Evolutionary conservation across 1,140 invertebrate species (phyloP), one percentile per base, ranked within the genome.

Genomic region (Onthophagus taurus): DNA sequence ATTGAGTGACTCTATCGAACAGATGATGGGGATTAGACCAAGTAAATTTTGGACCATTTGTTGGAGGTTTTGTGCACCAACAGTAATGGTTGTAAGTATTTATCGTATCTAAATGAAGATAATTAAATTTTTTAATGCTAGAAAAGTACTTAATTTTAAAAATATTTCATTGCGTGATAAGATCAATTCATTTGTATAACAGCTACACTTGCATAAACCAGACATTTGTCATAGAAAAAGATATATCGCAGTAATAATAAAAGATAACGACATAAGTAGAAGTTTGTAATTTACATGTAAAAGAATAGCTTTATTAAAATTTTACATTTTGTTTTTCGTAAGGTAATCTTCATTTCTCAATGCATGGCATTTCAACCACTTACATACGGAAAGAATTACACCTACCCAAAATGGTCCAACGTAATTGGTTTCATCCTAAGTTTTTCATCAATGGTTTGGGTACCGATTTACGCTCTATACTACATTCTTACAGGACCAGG

Each of bases 361-460:
- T 67, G 80, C 26, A 58, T 82, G 2, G 70, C 78, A 47, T 82
- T 83, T 44, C 59, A 74, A 47, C 79, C 79, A 7, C 57, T 86
- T 11, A 75, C 70, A 16, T 80, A 84, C 49, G 77, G 75, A 16
- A 67, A 65, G 13, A 23, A 19, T n/a, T 85, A 86, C 57, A 65
- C 73, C 19, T 88, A 83, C 62, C 85, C 85, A 2, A 54, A 63
- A n/a, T 85, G 82, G 81, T 82, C 80, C 2, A 74, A 85, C 49
- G 60, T 74, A n/a, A 66, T 87, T 44, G 85, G 85, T 1, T 77
- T 79, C 54, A 60, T 71, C 24, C 69, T 88, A 51, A 82, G 81
- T 33, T 60, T 85, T n/a, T 75, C 80, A 0, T 87, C 85, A 0
- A 84, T 89, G 71, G 62, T 81, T 3, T 76, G 78, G 65, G 79